phyloP scores from a whole-genome alignment of 2,113 vertebrate species.

The Arenaria interpres region DNA sequence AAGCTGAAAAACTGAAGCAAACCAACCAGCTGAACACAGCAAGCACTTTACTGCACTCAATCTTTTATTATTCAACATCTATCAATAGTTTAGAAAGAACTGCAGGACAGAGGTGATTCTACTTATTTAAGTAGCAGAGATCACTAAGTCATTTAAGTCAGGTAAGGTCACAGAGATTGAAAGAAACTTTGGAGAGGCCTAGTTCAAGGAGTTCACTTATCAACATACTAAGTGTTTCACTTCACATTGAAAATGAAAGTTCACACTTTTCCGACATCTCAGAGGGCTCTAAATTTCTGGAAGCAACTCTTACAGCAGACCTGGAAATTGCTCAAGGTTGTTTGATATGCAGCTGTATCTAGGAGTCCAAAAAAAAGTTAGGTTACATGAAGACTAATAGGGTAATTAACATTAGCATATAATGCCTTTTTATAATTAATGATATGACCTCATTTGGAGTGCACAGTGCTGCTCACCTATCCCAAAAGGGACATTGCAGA shows the following conservation, averaged over 20 bases:
- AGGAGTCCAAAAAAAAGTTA: not conserved
- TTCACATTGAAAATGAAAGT: not conserved
- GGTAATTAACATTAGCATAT: not conserved
- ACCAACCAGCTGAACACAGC: not conserved
- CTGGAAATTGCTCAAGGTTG: not conserved
- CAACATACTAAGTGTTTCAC: not conserved
- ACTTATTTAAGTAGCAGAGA: not conserved
- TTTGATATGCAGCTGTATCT: not conserved
- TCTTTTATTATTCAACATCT: not conserved
- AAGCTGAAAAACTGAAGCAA: not conserved
- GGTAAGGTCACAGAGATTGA: not conserved
- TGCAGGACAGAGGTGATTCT: not conserved
- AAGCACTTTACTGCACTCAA: not conserved
- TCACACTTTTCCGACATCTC: not conserved
- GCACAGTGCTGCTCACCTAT: not conserved
- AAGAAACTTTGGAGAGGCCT: not conserved
- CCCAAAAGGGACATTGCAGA: not conserved
- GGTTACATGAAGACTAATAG: not conserved
- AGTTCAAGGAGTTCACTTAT: not conserved
- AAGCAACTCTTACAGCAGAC: not conserved
- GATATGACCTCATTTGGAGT: not conserved
- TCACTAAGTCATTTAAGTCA: not conserved
- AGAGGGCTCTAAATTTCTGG: not conserved
- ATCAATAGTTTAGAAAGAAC: not conserved
- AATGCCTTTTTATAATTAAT: not conserved